A percentile compares a stretch with the other conserved stretches of the same genome.
Conservation (phyloP, 1,140 invertebrate genomes). For the Ostrea edulis region DNA sequence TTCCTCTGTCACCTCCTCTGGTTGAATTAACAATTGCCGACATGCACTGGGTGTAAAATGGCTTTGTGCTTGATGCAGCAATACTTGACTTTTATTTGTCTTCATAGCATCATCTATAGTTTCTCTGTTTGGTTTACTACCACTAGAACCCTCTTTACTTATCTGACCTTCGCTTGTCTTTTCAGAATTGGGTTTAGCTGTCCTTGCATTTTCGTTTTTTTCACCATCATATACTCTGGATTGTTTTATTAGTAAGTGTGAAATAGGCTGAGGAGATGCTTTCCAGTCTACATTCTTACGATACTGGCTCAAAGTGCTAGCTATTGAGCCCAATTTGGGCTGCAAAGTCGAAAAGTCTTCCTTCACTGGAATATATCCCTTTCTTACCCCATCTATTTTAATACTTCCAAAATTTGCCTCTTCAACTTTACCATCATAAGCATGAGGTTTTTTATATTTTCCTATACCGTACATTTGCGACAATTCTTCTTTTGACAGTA, state of each 20-base stretch:
- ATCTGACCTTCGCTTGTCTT: background rate
- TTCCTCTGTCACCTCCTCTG: background rate
- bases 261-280: background rate
- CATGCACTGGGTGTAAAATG: background rate
- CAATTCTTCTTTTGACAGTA: background rate
- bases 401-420: background rate
- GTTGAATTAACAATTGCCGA: background rate
- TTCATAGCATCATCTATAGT: background rate
- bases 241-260: background rate
- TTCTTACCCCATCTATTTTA: background rate
- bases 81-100: background rate
- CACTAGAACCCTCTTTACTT: background rate
- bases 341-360: background rate
- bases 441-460: background rate
- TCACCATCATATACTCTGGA: background rate
- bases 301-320: background rate
- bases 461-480: background rate
- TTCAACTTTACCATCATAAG: background rate
- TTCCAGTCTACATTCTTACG: background rate
- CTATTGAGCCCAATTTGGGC: background rate
- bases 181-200: background rate
- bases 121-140: background rate
- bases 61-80: background rate
- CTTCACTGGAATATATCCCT: background rate
- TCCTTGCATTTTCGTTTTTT: background rate